Conservation (phyloP, 1,140 invertebrate genomes). For the Drosophila cardini region DNA sequence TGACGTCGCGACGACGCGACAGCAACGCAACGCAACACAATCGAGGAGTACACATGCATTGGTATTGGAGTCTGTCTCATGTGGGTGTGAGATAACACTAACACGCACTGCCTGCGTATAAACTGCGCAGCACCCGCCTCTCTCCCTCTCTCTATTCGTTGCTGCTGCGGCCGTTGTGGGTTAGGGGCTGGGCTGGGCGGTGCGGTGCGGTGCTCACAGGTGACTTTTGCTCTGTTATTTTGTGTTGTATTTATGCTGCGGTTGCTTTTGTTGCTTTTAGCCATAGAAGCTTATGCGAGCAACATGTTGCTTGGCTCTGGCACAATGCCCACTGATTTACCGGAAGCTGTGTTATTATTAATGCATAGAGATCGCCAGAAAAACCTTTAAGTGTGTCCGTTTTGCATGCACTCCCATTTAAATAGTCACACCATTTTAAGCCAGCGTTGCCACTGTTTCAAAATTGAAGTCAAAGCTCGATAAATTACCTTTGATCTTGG, state of each 20-base stretch:
- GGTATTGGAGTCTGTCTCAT: constrained; percentile 8
- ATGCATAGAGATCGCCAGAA: constrained; percentile 29
- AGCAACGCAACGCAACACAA: constrained; percentile 25
- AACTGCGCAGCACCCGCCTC: constrained; percentile 31
- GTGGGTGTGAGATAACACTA: constrained; percentile 47
- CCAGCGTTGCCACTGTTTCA: neutral
- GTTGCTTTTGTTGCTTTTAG: constrained; percentile 39
- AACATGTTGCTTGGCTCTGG: constrained; percentile 51
- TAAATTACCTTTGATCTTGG: too few relatives aligned
- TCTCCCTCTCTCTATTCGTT: neutral
- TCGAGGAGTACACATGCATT: neutral
- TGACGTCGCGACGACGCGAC: constrained; percentile 34
- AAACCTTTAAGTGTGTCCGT: neutral
- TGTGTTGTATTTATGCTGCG: constrained; percentile 41
- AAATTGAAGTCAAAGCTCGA: neutral
- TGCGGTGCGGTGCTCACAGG: constrained; percentile 7
- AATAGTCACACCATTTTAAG: neutral
- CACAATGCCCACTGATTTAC: constrained; percentile 23
- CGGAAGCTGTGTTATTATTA: constrained; percentile 5
- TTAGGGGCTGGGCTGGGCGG: neutral
- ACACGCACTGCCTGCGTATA: constrained; percentile 31
- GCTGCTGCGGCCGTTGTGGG: neutral
- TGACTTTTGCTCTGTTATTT: constrained; percentile 35
- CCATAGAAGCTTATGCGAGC: constrained; percentile 33
- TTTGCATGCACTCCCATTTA: neutral